These are phyloP conservation scores for Trachelus iudaicus DNA, from an alignment of 2,888 invertebrate genomes.

Conservation along the genomic window DNA sequence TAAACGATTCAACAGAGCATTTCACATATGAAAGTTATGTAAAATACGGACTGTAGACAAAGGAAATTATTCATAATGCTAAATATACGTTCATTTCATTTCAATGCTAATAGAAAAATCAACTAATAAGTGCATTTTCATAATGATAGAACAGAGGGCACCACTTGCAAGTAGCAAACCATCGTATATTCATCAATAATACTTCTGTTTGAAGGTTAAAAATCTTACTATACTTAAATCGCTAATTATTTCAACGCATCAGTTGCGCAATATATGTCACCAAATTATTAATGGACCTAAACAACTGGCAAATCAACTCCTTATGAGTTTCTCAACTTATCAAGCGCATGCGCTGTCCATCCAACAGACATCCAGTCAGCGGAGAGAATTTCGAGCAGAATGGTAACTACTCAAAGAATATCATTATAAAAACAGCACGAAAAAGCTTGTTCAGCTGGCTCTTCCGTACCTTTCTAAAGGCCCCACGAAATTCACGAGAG, in stretches of 20 bases:
- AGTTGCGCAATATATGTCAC: not conserved
- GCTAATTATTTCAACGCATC: not conserved
- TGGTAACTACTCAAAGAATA: not conserved
- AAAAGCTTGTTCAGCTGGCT: not conserved
- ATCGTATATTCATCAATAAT: not conserved
- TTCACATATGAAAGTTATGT: not conserved
- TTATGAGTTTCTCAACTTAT: not conserved
- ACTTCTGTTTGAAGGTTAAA: not conserved
- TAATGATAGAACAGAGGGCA: not conserved
- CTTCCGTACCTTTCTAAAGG: not conserved
- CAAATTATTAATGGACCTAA: not conserved
- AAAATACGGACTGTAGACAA: not conserved
- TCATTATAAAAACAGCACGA: not conserved
- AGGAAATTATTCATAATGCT: not conserved
- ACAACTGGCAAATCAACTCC: not conserved
- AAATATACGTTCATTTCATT: not conserved
- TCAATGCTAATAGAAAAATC: not conserved
- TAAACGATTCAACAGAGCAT: not conserved
- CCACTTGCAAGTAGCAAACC: not conserved
- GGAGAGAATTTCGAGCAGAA: not conserved
- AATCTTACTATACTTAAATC: not conserved
- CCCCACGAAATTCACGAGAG: not conserved
- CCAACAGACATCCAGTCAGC: not conserved
- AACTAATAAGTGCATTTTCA: not conserved
- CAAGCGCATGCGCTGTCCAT: not conserved